A percentile compares a stretch with the other conserved stretches of the same genome.
These are phyloP conservation scores for Avahi laniger DNA, from an alignment of 2,797 vertebrate genomes.

Conservation along the genomic window DNA sequence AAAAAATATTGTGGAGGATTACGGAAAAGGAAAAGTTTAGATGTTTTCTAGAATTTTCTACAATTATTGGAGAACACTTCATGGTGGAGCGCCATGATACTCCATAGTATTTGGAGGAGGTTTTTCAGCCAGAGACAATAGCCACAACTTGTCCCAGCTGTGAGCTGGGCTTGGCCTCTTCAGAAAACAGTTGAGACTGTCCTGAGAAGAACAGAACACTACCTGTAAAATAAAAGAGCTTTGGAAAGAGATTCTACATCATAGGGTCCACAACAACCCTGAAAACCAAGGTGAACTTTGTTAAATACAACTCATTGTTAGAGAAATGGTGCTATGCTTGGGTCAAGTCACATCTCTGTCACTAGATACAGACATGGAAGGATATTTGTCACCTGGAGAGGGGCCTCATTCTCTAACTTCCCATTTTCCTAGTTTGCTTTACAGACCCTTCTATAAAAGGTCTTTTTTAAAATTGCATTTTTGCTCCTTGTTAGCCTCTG, in stretches of 20 bases:
- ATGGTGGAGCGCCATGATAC: background rate
- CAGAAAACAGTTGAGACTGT: background rate
- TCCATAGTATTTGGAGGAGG: background rate
- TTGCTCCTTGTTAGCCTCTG: background rate
- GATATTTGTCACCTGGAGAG: background rate
- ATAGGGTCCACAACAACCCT: background rate
- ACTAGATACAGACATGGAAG: background rate
- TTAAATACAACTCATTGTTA: background rate
- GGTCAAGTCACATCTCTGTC: background rate
- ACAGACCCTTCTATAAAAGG: background rate
- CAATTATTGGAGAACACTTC: background rate
- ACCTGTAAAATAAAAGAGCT: background rate
- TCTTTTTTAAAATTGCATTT: background rate
- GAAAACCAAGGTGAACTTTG: background rate
- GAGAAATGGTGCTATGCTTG: background rate
- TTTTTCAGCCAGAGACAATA: background rate
- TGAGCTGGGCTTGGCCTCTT: background rate
- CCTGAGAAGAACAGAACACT: background rate
- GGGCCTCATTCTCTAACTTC: background rate
- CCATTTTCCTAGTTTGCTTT: background rate
- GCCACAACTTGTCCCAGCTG: background rate
- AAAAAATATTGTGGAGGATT: background rate
- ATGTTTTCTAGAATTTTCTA: background rate
- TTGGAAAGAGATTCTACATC: background rate
- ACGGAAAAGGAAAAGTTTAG: background rate